Conservation (phyloP, 2,797 vertebrate genomes). For the Alcedo atthis region DNA sequence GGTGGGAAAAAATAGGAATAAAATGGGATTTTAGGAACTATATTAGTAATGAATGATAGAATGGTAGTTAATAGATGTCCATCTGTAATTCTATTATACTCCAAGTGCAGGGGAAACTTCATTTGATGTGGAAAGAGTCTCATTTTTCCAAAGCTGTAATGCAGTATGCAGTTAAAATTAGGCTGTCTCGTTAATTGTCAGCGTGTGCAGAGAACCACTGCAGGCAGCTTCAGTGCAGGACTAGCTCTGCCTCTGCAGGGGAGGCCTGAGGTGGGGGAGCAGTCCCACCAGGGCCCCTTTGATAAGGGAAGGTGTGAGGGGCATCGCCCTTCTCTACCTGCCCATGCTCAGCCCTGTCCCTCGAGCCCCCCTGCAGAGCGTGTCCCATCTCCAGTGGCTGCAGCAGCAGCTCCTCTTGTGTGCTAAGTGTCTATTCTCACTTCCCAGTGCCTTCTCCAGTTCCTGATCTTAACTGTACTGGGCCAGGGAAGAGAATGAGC, state of each 20-base stretch:
- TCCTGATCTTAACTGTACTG: not conserved
- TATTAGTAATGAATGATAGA: constrained; percentile 25
- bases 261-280: not conserved
- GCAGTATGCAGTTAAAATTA: constrained; percentile 49
- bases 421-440: not conserved
- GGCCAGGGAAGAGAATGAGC: not conserved
- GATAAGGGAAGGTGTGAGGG: accelerated
- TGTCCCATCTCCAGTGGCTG: accelerated
- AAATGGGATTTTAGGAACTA: constrained; percentile 38
- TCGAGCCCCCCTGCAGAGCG: accelerated
- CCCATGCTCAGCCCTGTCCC: accelerated
- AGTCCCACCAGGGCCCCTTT: not conserved
- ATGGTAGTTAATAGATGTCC: constrained; percentile 36
- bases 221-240: constrained; percentile 29
- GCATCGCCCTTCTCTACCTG: not conserved
- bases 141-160: constrained; percentile 50
- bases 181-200: constrained; percentile 26
- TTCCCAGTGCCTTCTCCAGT: not conserved
- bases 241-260: constrained; percentile 39
- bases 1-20: constrained; percentile 36
- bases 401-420: not conserved
- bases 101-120: constrained; percentile 23
- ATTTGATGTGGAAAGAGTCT: constrained; percentile 30
- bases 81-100: constrained; percentile 30
- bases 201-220: constrained; percentile 15